Evolutionary conservation across 2,888 invertebrate genomes (phyloP).

Genomic region (Tillus elongatus): DNA sequence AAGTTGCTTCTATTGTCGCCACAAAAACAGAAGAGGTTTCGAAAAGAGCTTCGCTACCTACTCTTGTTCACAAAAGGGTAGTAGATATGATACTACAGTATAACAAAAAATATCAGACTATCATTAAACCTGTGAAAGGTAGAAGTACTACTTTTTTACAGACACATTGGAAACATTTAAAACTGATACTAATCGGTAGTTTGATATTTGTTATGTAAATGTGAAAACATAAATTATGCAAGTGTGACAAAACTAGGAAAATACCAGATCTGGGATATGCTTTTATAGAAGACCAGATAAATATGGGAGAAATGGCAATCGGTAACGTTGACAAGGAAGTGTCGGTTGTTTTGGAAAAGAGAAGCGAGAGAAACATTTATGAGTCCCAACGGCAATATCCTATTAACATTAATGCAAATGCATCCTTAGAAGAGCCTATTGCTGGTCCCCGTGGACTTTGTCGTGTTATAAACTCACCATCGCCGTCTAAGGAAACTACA

Average conservation of each 20-base stretch:
- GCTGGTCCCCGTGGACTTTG: too few relatives aligned
- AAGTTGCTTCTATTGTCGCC: constrained; percentile 4
- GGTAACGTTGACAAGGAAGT: constrained; percentile 1
- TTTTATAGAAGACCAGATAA: constrained; percentile 12
- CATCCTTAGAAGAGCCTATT: too few relatives aligned
- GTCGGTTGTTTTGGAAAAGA: not conserved
- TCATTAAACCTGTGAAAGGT: constrained; percentile 7
- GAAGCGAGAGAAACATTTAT: constrained; percentile 4
- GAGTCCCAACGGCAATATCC: too few relatives aligned
- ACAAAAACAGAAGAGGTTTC: not conserved
- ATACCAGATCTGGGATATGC: constrained; percentile 5
- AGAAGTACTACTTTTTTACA: not conserved
- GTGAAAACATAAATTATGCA: constrained; percentile 6
- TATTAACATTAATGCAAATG: too few relatives aligned
- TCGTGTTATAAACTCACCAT: too few relatives aligned
- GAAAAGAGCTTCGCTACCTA: not conserved
- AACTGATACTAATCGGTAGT: constrained; percentile 4
- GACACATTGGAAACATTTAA: constrained; percentile 5
- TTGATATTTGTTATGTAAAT: constrained; percentile 11
- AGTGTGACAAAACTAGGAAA: constrained; percentile 9
- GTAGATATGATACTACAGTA: constrained; percentile 3
- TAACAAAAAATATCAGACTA: constrained; percentile 6
- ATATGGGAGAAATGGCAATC: constrained; percentile 11
- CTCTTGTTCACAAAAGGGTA: too few relatives aligned
- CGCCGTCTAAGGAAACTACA: too few relatives aligned